phyloP scores from a whole-genome alignment of 2,888 invertebrate genomes.

The Hypomecis atomaria region DNA sequence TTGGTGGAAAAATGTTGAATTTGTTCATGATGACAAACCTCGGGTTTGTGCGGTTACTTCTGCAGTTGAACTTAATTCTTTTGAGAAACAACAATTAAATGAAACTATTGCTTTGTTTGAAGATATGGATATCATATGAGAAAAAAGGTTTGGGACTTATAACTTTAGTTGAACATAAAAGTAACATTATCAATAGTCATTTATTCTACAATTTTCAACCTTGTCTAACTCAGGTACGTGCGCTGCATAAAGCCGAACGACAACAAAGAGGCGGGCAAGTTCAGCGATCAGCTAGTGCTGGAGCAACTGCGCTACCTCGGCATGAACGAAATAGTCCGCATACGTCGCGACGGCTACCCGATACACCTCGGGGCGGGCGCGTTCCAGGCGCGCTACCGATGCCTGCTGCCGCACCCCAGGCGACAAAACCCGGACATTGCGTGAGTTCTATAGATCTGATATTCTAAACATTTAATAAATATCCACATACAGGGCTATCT shows the following conservation, averaged over 20 bases:
- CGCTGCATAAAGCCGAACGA: slow-evolving; percentile 97
- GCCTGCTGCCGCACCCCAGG: slow-evolving; percentile 85
- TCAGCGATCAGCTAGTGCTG: slow-evolving; percentile 91
- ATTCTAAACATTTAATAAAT: no score
- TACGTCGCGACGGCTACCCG: slow-evolving; percentile 95
- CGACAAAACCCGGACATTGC: slow-evolving; percentile 63
- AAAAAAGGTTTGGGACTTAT: no score
- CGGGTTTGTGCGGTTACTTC: no score
- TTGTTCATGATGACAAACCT: no score
- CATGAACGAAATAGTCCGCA: slow-evolving; percentile 96
- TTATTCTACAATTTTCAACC: not conserved
- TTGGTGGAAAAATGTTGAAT: no score
- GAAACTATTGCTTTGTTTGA: no score
- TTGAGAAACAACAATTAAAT: no score
- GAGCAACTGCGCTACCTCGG: slow-evolving; percentile 96
- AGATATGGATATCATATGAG: no score
- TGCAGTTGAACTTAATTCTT: no score
- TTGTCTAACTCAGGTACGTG: slow-evolving; percentile 87
- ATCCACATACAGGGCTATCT: no score
- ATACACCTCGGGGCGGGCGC: slow-evolving; percentile 92
- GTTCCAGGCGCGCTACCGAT: slow-evolving; percentile 91
- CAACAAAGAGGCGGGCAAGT: slow-evolving; percentile 91
- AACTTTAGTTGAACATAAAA: no score
- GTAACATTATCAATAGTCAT: no score
- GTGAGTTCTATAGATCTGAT: slow-evolving; percentile 52